These are phyloP conservation scores for Panagrolaimus sp. DNA, from an alignment of 1,140 invertebrate genomes.

Conservation along the genomic window DNA sequence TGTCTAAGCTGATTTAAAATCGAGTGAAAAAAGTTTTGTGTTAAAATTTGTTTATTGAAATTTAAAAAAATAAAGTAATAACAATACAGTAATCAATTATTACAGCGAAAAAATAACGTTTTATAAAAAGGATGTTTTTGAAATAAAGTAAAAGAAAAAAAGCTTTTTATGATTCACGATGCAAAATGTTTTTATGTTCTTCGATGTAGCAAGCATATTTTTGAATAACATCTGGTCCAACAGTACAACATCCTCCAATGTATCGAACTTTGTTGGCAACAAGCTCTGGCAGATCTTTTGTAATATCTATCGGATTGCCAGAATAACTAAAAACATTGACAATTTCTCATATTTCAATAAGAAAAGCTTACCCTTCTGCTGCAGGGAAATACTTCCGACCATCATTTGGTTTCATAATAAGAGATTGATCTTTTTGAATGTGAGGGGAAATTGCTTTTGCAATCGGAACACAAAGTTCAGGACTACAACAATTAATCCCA, in stretches of 20 bases:
- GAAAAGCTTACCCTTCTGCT: background rate
- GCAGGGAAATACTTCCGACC: background rate
- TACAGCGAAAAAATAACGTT: background rate
- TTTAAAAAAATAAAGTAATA: background rate
- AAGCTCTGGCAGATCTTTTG: background rate
- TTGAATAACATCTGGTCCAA: background rate
- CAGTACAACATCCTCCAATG: slow-evolving; percentile 3
- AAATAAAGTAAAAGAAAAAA: background rate
- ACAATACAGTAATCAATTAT: background rate
- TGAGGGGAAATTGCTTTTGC: background rate
- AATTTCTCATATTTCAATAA: background rate
- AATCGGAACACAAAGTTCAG: background rate
- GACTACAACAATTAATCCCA: background rate
- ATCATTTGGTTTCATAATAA: slow-evolving; percentile 7
- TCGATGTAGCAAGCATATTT: background rate
- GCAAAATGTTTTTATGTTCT: too few relatives aligned
- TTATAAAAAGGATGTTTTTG: background rate
- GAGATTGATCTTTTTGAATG: background rate
- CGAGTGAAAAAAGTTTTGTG: background rate
- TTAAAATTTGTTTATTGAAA: background rate
- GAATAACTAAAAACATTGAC: background rate
- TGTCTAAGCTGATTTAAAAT: too few relatives aligned
- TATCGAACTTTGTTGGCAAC: background rate
- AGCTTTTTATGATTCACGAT: background rate
- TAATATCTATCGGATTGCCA: background rate